A percentile compares a stretch with the other conserved stretches of the same genome.
These are phyloP conservation scores for Galeruca laticollis DNA, from an alignment of 2,888 invertebrate genomes.

Conservation along the genomic window DNA sequence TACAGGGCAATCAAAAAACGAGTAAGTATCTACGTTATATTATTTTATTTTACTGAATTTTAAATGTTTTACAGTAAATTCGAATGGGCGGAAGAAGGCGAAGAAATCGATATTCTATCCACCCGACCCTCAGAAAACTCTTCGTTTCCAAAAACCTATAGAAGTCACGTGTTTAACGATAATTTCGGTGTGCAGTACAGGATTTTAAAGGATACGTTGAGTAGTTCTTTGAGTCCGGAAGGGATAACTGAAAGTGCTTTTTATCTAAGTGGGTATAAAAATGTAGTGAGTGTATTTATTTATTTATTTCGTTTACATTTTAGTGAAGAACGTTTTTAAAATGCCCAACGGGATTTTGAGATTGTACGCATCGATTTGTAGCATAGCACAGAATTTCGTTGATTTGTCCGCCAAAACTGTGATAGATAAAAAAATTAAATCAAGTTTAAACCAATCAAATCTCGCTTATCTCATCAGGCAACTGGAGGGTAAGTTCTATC, in stretches of 20 bases:
- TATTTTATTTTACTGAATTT: background rate
- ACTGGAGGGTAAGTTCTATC: slow-evolving; percentile 72
- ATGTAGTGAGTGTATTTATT: background rate
- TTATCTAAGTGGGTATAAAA: slow-evolving; percentile 63
- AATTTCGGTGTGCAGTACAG: slow-evolving; percentile 64
- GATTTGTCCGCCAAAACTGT: slow-evolving; percentile 66
- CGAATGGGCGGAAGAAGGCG: slow-evolving; percentile 66
- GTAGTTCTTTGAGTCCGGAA: slow-evolving; percentile 60
- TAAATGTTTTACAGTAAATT: slow-evolving; percentile 59
- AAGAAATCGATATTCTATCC: slow-evolving; percentile 56
- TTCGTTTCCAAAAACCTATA: slow-evolving; percentile 60
- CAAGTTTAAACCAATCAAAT: slow-evolving; percentile 69
- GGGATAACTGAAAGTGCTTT: slow-evolving; percentile 65
- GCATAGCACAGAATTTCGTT: slow-evolving; percentile 65
- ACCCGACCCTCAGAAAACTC: slow-evolving; percentile 22
- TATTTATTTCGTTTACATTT: slow-evolving; percentile 46
- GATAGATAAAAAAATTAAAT: slow-evolving; percentile 64
- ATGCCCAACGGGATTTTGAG: slow-evolving; percentile 66
- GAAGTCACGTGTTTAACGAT: slow-evolving; percentile 64
- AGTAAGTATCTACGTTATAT: slow-evolving; percentile 49
- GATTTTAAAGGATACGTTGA: slow-evolving; percentile 52
- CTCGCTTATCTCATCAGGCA: slow-evolving; percentile 72
- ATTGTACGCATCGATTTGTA: slow-evolving; percentile 68
- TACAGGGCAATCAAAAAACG: slow-evolving; percentile 64
- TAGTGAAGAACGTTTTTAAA: slow-evolving; percentile 72